Percentiles rank a stretch among this genome's conserved stretches.
These are phyloP conservation scores for Enteromius radiatus DNA, from an alignment of 2,797 vertebrate genomes.

Conservation along the genomic window DNA sequence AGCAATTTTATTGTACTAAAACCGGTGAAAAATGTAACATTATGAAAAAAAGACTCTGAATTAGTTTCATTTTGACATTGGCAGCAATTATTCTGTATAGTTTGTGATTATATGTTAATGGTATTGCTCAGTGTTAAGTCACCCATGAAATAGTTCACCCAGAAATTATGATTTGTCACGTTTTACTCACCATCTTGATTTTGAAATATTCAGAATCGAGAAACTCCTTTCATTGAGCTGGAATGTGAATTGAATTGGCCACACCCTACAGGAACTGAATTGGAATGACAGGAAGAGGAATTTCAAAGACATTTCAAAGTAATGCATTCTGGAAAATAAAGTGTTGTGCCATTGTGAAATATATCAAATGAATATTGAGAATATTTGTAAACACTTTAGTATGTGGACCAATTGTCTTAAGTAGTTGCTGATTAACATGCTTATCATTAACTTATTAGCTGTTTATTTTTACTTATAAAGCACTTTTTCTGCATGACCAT, in stretches of 20 bases:
- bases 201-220: background rate
- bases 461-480: too few species aligned
- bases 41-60: too few species aligned
- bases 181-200: background rate
- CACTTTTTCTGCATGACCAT: too few species aligned
- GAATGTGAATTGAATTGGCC: background rate
- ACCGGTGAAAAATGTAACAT: too few species aligned
- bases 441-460: too few species aligned
- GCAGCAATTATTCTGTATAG: background rate
- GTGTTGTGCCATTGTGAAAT: background rate
- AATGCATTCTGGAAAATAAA: background rate
- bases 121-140: background rate
- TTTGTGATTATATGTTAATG: background rate
- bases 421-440: too few species aligned
- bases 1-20: background rate
- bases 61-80: background rate
- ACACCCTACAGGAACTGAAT: background rate
- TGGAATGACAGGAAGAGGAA: background rate
- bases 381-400: too few species aligned
- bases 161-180: background rate
- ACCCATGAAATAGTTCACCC: too few species aligned
- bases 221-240: background rate
- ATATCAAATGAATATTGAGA: background rate
- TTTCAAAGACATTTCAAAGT: background rate
- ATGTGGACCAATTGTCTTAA: too few species aligned